Evolutionary conservation across 2,888 invertebrate species (phyloP).

Genomic region (Nomada ferruginata): DNA sequence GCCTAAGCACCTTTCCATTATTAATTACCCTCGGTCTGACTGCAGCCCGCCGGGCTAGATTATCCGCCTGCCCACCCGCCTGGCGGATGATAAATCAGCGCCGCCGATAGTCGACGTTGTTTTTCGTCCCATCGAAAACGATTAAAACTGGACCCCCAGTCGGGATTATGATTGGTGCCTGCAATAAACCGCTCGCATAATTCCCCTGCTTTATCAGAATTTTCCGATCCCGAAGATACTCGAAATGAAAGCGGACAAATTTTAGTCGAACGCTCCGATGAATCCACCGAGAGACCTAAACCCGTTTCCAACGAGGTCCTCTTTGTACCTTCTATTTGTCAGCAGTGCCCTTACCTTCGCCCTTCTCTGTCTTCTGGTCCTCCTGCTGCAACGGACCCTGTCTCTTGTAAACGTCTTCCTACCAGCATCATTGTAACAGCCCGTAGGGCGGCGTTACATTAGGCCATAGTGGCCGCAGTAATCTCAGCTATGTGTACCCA

Average conservation of each 20-base stretch:
- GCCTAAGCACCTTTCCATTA: slow-evolving; percentile 66
- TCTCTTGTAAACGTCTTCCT: slow-evolving; percentile 67
- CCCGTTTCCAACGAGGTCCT: not conserved
- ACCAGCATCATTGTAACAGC: slow-evolving; percentile 72
- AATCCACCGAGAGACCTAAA: not conserved
- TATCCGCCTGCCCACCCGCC: slow-evolving; percentile 25
- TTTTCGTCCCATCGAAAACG: slow-evolving; percentile 66
- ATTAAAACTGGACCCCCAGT: slow-evolving; percentile 61
- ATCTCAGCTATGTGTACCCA: slow-evolving; percentile 83
- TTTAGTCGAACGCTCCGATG: too few relatives aligned
- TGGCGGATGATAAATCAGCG: slow-evolving; percentile 44
- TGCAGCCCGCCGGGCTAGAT: slow-evolving; percentile 48
- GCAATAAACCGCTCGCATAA: slow-evolving; percentile 75
- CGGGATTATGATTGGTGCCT: slow-evolving; percentile 52
- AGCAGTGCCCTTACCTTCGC: not conserved
- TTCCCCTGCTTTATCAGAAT: slow-evolving; percentile 65
- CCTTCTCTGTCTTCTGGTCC: slow-evolving; percentile 2
- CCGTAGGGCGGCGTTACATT: slow-evolving; percentile 76
- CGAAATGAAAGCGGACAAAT: not conserved
- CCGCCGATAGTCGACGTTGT: slow-evolving; percentile 46
- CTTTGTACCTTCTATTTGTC: not conserved
- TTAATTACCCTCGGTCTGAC: slow-evolving; percentile 65
- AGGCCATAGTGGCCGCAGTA: slow-evolving; percentile 79
- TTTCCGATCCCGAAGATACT: slow-evolving; percentile 49
- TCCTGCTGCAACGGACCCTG: slow-evolving; percentile 10